Percentiles rank a stretch among this genome's conserved stretches.
Conservation (phyloP, 2,888 invertebrate species). For the Leucania comma region DNA sequence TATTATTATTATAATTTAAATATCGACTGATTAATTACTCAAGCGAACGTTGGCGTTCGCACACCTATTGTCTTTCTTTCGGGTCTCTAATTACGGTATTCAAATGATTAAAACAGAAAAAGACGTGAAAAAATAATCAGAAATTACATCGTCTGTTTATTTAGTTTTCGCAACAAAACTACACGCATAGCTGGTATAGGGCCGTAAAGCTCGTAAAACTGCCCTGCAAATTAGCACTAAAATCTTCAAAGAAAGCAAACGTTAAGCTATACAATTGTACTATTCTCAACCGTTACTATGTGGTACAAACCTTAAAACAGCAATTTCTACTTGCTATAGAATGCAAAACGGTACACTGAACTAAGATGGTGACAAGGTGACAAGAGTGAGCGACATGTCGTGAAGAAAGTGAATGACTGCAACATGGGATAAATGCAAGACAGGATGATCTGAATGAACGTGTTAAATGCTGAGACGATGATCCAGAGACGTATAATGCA, state of each 20-base stretch:
- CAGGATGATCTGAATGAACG: not conserved
- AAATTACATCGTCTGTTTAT: slow-evolving; percentile 20
- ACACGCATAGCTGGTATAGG: slow-evolving; percentile 48
- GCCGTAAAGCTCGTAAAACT: slow-evolving; percentile 56
- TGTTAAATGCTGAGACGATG: not conserved
- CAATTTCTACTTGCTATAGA: not conserved
- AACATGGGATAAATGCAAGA: not conserved
- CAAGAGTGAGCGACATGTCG: not conserved
- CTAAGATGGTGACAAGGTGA: not conserved
- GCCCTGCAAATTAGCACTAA: slow-evolving; percentile 51
- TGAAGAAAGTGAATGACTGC: not conserved
- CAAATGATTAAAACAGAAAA: slow-evolving; percentile 28
- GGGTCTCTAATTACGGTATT: too few relatives aligned
- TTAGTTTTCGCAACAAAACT: slow-evolving; percentile 19
- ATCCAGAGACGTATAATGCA: too few relatives aligned
- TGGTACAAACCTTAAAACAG: not conserved
- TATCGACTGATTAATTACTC: too few relatives aligned
- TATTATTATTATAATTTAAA: too few relatives aligned
- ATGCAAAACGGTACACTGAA: not conserved
- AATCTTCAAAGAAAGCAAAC: slow-evolving; percentile 60
- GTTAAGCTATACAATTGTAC: slow-evolving; percentile 8
- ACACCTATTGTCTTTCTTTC: too few relatives aligned
- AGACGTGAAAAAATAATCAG: slow-evolving; percentile 13
- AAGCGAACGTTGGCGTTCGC: too few relatives aligned
- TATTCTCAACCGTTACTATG: slow-evolving; percentile 33